phyloP scores from a whole-genome alignment of 2,113 vertebrate genomes.

The Coregonus clupeaformis region DNA sequence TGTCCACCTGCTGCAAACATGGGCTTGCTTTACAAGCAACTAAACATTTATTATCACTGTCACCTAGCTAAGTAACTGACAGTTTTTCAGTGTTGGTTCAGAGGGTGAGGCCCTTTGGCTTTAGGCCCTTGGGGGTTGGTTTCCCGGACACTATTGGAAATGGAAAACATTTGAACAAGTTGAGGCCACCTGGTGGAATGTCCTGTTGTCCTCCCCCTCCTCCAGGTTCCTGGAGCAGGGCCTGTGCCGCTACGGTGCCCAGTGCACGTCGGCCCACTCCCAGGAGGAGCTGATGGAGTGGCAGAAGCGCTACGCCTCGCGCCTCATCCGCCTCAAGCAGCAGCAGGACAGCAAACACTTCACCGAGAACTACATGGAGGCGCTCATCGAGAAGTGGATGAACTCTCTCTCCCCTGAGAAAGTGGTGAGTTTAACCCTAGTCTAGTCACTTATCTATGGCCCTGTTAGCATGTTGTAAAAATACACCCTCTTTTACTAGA shows the following conservation, averaged over 20 bases:
- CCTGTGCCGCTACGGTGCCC: conserved; percentile 94
- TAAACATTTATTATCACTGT: too few relatives aligned
- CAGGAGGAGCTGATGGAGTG: conserved; percentile 97
- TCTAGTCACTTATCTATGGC: not conserved
- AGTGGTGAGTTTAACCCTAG: conserved; percentile 79
- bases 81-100: not conserved
- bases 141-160: too few relatives aligned
- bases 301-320: conserved; percentile 94
- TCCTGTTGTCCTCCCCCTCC: not conserved
- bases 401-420: conserved; percentile 96
- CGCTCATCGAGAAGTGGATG: conserved; percentile 99
- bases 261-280: conserved; percentile 98
- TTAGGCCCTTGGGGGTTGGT: too few relatives aligned
- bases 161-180: too few relatives aligned
- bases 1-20: too few relatives aligned
- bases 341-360: conserved; percentile 95
- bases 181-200: not conserved
- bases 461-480: not conserved
- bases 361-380: conserved; percentile 96
- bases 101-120: not conserved
- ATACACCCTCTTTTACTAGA: too few relatives aligned
- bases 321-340: conserved; percentile 92
- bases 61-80: not conserved
- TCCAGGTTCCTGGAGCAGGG: conserved; percentile 92
- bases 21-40: too few relatives aligned